Evolutionary conservation across 2,797 vertebrate species (phyloP).

Genomic region (Sardinella longiceps): DNA sequence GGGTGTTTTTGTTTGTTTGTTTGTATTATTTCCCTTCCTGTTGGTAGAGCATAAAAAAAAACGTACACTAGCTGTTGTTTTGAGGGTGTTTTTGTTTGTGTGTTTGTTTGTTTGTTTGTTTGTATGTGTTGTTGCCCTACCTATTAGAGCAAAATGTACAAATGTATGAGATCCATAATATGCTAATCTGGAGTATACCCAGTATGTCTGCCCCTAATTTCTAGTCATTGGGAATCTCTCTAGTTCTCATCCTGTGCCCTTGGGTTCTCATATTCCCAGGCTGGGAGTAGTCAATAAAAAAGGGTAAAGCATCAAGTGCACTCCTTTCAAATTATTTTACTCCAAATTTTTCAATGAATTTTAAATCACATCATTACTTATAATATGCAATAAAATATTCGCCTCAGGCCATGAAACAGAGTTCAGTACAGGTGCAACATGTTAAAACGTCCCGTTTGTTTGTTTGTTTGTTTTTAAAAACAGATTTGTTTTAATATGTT

Average conservation of each 20-base stretch:
- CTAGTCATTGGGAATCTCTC: neutral
- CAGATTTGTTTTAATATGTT: no score
- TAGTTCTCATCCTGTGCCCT: neutral
- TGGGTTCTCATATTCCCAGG: neutral
- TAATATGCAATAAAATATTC: neutral
- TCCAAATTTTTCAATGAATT: neutral
- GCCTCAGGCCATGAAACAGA: no score
- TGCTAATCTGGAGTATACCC: no score
- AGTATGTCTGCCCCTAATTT: neutral
- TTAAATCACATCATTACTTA: neutral
- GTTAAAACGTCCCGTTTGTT: no score
- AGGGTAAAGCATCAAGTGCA: neutral
- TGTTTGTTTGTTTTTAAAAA: no score
- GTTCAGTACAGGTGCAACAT: no score
- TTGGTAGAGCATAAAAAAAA: no score
- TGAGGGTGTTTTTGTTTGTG: neutral
- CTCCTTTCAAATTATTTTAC: neutral
- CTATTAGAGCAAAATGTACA: neutral
- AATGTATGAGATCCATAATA: neutral
- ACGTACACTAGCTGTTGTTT: no score
- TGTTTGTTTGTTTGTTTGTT: no score
- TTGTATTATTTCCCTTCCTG: no score
- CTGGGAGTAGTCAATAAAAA: neutral
- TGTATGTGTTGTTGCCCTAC: no score
- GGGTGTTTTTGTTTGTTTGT: no score